Conservation (phyloP, 30 jellyfish, hydroid and myxozoan species). For the Phacellophora camtschatica region DNA sequence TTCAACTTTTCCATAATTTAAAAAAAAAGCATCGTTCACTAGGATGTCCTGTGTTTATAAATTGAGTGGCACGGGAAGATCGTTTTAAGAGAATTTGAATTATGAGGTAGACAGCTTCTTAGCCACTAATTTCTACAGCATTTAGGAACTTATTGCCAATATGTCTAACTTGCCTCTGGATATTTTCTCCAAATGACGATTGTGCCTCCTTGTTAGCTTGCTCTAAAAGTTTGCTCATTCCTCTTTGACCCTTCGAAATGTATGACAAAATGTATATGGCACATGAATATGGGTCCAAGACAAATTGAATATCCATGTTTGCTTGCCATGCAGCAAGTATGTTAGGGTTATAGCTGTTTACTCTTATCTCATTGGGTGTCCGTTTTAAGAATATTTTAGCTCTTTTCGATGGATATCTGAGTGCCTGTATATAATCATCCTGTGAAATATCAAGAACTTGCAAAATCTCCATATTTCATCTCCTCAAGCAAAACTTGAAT, state of each 20-base stretch:
- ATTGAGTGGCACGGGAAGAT: conserved; percentile 20
- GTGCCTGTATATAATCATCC: not conserved
- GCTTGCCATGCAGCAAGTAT: conserved; percentile 45
- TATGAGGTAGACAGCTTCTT: conserved; percentile 26
- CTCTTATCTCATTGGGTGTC: conserved; percentile 11
- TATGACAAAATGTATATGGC: conserved; percentile 36
- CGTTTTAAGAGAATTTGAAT: conserved; percentile 23
- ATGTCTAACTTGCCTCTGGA: not conserved
- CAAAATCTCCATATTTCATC: conserved; percentile 14
- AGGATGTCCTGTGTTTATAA: conserved; percentile 34
- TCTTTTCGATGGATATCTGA: conserved; percentile 5
- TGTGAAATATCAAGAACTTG: not conserved
- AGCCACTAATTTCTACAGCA: conserved; percentile 51
- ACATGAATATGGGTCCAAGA: conserved; percentile 26
- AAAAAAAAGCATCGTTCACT: not conserved
- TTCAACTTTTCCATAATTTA: not conserved
- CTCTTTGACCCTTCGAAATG: conserved; percentile 34
- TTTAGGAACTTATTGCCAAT: conserved; percentile 27
- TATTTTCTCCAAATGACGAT: not conserved
- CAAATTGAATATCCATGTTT: conserved; percentile 42
- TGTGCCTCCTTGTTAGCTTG: conserved; percentile 15
- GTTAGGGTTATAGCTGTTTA: conserved; percentile 18
- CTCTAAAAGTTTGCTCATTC: conserved; percentile 34
- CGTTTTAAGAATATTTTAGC: not conserved
- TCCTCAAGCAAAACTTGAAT: conserved; percentile 8